Evolutionary conservation across 2,888 invertebrate species (phyloP), one percentile per base, ranked within the genome.

Genomic region (Hirtodrosophila alboralis): DNA sequence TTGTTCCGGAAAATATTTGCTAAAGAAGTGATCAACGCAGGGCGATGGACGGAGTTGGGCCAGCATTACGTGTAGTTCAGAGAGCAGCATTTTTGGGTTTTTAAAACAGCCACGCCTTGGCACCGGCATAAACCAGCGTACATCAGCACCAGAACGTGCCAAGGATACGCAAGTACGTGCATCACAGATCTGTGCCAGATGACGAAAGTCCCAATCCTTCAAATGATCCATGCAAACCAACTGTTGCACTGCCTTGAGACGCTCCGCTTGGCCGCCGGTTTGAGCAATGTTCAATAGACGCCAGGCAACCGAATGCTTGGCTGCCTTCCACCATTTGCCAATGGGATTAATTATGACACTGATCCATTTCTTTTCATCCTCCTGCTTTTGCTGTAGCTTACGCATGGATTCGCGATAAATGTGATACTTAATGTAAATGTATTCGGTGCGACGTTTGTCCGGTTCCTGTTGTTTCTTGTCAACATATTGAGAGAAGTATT

Each of bases 141-240:
- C 90, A 90, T 96, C 95, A 2, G 93, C 94, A 31, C 93, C 93
- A 1, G 94, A 93, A 2, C 96, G 92, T 0, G 97, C 96, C 44
- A 97, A 91, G 1, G 94, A 93, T 0, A 96, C 93, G 1, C 96
- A 95, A 0, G 96, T 96, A 71, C 93, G 92, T 37, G 93, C 92
- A 91, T 96, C 95, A 75, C 95, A 92, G 67, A 95, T 94, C 90
- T 96, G 96, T 4, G 97, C 95, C 59, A 97, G 92, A 80, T 95
- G 94, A 45, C 92, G 91, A 85, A 93, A 95, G 76, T 96, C 93
- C 93, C 93, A 93, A 56, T 91, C 90, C 89, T 93, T 93, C 10
- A 95, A 92, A 83, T 93, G 92, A 86, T 93, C 94, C 68, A 95
- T 92, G 26, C 92, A 91, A 1, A 94, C 93, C 10, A 96, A 90